A percentile compares a stretch with the other conserved stretches of the same genome.
Conservation (phyloP, 2,113 vertebrate species). For the Gallinago paraguaiae region DNA sequence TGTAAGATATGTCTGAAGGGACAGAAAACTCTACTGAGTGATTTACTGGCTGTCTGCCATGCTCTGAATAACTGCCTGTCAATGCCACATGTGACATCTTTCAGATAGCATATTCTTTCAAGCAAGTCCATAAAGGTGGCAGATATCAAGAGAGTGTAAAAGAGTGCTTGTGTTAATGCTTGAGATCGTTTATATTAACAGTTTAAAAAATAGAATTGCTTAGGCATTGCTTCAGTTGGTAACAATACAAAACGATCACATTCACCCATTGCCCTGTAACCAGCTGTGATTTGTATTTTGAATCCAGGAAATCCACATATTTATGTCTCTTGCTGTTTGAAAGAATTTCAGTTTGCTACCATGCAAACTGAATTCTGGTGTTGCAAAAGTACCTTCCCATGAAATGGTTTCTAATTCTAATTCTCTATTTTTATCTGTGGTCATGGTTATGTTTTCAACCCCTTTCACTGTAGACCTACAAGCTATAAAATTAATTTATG, state of each 20-base stretch:
- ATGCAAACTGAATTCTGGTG: background rate
- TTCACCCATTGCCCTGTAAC: background rate
- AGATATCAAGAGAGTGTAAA: background rate
- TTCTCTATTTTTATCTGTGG: background rate
- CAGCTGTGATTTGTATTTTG: background rate
- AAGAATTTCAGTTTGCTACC: background rate
- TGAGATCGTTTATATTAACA: background rate
- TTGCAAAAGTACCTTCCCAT: background rate
- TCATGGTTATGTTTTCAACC: background rate
- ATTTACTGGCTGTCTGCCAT: constrained; percentile 51
- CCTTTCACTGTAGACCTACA: background rate
- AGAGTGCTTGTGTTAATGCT: background rate
- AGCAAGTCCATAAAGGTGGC: constrained; percentile 16
- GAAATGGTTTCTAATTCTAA: background rate
- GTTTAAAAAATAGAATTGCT: background rate
- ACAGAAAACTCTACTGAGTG: background rate
- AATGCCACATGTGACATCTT: constrained; percentile 26
- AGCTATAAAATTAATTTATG: background rate
- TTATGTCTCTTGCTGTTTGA: background rate
- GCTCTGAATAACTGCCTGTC: constrained; percentile 39
- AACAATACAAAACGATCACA: background rate
- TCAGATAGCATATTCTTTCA: constrained; percentile 40
- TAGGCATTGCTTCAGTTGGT: background rate
- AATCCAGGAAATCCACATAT: background rate
- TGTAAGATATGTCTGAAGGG: background rate